Evolutionary conservation across 2,797 vertebrate species (phyloP).

Genomic region (Coccyzus lansbergi): DNA sequence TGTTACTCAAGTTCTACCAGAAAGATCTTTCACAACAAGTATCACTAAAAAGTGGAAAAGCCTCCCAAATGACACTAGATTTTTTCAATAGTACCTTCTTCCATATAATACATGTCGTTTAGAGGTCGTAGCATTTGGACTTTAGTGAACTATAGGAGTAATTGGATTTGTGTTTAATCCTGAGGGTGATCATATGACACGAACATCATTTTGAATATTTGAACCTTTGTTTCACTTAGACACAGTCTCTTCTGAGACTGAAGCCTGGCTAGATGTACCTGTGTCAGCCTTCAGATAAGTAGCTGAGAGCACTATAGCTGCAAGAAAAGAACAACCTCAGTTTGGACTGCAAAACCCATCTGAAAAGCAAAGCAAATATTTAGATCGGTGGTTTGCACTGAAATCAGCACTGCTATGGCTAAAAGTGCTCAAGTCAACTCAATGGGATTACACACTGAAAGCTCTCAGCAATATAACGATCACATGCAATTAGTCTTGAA

Average conservation of each 20-base stretch:
- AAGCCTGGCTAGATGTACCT: neutral
- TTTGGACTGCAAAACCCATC: neutral
- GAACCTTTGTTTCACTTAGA: neutral
- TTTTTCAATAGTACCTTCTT: neutral
- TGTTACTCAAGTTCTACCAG: neutral
- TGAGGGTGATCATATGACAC: neutral
- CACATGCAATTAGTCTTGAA: neutral
- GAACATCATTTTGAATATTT: neutral
- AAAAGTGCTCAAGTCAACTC: neutral
- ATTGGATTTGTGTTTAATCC: neutral
- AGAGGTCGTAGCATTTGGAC: neutral
- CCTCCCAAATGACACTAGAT: neutral
- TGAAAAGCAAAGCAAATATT: conserved; percentile 30
- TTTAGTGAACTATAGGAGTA: neutral
- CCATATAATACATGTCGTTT: neutral
- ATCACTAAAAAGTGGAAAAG: neutral
- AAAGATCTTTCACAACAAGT: neutral
- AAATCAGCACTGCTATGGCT: neutral
- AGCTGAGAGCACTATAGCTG: neutral
- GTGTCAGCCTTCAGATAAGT: neutral
- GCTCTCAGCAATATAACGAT: neutral
- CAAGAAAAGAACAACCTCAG: neutral
- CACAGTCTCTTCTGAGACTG: neutral
- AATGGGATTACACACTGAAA: neutral
- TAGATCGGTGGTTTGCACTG: neutral